Base-by-base conservation (phyloP, 2,888 invertebrate species). In the Pseudococcus jackbeardsleyi region DNA sequence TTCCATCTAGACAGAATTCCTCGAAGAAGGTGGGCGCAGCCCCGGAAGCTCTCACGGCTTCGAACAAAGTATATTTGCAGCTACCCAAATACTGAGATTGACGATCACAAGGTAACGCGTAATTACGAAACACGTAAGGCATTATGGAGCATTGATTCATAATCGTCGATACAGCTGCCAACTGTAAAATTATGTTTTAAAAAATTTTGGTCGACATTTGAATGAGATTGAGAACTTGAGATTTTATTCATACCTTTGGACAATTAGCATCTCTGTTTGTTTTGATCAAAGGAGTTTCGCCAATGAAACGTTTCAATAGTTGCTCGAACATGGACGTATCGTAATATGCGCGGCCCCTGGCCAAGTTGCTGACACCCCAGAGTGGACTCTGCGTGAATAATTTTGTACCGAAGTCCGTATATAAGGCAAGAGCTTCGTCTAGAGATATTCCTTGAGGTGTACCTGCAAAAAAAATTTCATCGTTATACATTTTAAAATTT, bases 1-100 rank as follows among this genome's bases (percentile, higher is more conserved):
- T 93, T 12, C 95, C 94, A 88, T 94, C 94, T 26, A 95, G 92
- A 90, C 93, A 93, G 91, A 95, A 96, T 92, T 97, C 97, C 91
- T 95, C 95, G 92, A 97, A 98, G 93, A 97, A 97, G 0, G 96
- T 96, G 3, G 98, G 98, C 7, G 98, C 98, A 79, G 98, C 97
- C 77, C 97, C 96, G 0, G 97, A 97, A 0, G 98, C 98, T 90
- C 97, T 92, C 42, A 96, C 95, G 17, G 96, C 96, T 92, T 97
- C 95, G 96, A 97, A 97, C 89, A 96, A 92, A 90, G 92, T 92
- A 90, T 95, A 94, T 89, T 94, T 93, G 90, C 94, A 93, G 85
- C 94, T 94, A 84, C 97, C 97, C 89, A 94, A 93, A 91, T 96
- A 94, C 91, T 94, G 94, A 90, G 95, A 94, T 90, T 95, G 94